Conservation (phyloP, 2,888 invertebrate genomes). For the Crossocerus cetratus region DNA sequence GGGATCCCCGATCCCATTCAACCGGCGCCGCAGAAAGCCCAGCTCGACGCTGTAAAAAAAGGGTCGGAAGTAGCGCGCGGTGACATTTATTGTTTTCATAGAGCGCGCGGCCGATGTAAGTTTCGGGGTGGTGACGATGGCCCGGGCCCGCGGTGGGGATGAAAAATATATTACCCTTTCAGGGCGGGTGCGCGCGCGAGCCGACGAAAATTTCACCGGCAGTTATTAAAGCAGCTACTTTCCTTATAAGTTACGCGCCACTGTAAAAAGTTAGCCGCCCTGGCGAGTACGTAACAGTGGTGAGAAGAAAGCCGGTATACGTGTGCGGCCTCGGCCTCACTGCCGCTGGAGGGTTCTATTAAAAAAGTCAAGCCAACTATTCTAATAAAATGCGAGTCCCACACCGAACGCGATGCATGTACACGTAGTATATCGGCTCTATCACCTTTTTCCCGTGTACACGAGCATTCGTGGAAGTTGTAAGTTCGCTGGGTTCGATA, state of each 20-base stretch:
- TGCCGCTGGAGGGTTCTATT: conserved; percentile 43
- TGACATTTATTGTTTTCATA: conserved; percentile 2
- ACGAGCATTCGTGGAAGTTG: conserved; percentile 23
- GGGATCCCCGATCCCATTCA: neutral
- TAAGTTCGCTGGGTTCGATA: conserved; percentile 19
- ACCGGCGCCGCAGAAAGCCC: too few relatives aligned
- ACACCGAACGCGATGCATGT: conserved; percentile 32
- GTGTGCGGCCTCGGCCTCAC: too few relatives aligned
- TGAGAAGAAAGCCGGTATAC: conserved; percentile 21
- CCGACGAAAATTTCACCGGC: conserved; percentile 25
- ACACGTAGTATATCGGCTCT: neutral
- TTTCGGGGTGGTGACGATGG: neutral
- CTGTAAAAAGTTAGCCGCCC: conserved; percentile 19
- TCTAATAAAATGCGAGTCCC: conserved; percentile 57
- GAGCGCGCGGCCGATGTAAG: neutral
- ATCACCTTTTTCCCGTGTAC: neutral
- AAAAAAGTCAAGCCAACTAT: conserved; percentile 59
- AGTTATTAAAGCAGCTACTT: conserved; percentile 15
- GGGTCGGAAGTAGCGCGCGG: neutral
- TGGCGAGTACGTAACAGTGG: conserved; percentile 26
- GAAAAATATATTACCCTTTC: conserved; percentile 15
- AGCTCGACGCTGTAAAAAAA: too few relatives aligned
- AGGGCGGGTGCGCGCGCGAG: neutral
- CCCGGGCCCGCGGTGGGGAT: neutral
- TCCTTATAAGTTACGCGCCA: conserved; percentile 29